phyloP scores from a whole-genome alignment of 2,113 vertebrate species.

The Chlamydotis undulata region DNA sequence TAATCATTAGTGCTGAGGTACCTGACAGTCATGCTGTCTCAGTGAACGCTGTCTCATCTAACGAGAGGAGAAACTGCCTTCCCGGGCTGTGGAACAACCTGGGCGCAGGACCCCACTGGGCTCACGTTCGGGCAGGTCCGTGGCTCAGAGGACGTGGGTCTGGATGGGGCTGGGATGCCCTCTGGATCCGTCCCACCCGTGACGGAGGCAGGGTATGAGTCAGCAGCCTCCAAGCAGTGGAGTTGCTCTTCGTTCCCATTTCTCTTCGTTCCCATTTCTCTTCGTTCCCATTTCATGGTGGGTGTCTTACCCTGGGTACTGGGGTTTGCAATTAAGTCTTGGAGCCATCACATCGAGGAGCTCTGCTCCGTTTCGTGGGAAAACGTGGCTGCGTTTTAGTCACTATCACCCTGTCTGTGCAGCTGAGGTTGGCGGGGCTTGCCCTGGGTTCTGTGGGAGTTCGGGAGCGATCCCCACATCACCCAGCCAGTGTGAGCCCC shows the following conservation, averaged over 20 bases:
- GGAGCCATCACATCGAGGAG: background rate
- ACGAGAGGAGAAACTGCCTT: background rate
- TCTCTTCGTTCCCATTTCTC: background rate
- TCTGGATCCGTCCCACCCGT: background rate
- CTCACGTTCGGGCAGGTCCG: rapidly evolving
- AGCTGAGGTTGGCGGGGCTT: rapidly evolving
- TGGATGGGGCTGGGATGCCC: background rate
- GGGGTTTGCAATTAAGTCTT: background rate
- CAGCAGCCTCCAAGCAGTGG: rapidly evolving
- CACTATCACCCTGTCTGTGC: rapidly evolving
- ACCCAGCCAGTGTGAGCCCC: background rate
- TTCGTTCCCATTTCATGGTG: no score
- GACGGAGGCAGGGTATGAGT: background rate
- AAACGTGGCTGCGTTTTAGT: rapidly evolving
- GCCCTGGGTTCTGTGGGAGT: background rate
- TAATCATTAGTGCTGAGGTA: conserved; percentile 39
- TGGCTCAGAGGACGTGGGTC: background rate
- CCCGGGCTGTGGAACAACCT: background rate
- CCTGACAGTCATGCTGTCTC: conserved; percentile 12
- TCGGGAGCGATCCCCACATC: background rate
- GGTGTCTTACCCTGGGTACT: background rate
- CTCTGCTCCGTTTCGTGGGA: background rate
- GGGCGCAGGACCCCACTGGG: background rate
- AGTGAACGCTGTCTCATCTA: background rate
- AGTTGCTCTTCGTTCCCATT: background rate